These are phyloP conservation scores for Papilio protenor DNA, from an alignment of 2,888 invertebrate genomes.

Conservation along the genomic window DNA sequence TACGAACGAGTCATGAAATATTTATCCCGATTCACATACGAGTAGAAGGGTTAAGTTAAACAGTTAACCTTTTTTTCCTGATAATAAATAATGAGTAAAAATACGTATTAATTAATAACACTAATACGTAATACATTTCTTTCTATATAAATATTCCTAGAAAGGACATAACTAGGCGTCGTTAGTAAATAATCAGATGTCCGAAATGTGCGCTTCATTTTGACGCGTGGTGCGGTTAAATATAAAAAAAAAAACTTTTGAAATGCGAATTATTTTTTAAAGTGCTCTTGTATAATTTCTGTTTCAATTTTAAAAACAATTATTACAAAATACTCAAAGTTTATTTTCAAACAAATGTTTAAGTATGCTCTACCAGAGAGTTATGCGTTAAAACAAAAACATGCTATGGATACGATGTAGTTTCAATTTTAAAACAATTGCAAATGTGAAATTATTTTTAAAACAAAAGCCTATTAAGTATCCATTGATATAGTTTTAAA, in stretches of 20 bases:
- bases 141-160: not conserved
- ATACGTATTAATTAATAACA: not conserved
- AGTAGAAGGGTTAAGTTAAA: not conserved
- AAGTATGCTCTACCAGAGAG: not conserved
- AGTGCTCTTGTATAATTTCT: slow-evolving; percentile 3
- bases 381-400: not conserved
- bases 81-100: not conserved
- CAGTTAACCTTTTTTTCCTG: not conserved
- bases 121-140: not conserved
- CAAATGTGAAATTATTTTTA: not conserved
- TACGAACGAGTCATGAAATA: not conserved
- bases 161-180: not conserved
- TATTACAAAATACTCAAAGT: not conserved
- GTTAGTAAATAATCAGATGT: not conserved
- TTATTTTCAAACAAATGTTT: not conserved
- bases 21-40: not conserved
- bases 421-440: not conserved
- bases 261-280: not conserved
- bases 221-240: not conserved
- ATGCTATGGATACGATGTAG: not conserved
- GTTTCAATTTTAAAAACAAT: not conserved
- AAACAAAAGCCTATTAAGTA: slow-evolving; percentile 22
- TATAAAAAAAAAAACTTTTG: not conserved
- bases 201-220: not conserved
- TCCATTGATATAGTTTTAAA: slow-evolving; percentile 7